Percentiles rank a stretch among this genome's conserved stretches.
phyloP scores from a whole-genome alignment of 2,888 invertebrate genomes.

The Physocephala rufipes region DNA sequence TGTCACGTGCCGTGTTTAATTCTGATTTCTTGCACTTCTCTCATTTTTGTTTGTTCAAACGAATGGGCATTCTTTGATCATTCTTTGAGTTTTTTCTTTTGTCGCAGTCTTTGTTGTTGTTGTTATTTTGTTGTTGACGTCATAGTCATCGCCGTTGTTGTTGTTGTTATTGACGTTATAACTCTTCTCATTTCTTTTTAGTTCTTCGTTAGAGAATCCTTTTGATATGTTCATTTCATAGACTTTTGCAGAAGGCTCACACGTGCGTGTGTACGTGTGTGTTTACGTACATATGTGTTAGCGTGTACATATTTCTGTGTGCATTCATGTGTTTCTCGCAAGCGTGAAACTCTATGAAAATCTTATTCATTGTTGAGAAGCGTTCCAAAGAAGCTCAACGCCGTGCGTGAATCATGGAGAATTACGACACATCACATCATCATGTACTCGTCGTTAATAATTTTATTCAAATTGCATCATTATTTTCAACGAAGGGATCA shows the following conservation, averaged over 20 bases:
- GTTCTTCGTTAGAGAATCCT: too few relatives aligned
- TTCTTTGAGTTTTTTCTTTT: background rate
- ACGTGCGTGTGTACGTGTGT: slow-evolving; percentile 33
- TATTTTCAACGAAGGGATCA: too few relatives aligned
- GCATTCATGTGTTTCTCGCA: too few relatives aligned
- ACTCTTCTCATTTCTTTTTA: background rate
- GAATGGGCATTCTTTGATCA: too few relatives aligned
- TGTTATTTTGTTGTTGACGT: background rate
- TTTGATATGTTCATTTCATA: slow-evolving; percentile 4
- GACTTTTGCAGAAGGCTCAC: slow-evolving; percentile 9
- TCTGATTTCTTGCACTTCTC: slow-evolving; percentile 8
- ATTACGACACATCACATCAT: too few relatives aligned
- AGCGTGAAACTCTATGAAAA: slow-evolving; percentile 20
- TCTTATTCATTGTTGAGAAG: slow-evolving; percentile 12
- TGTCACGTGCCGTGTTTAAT: slow-evolving; percentile 39
- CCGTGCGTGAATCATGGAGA: too few relatives aligned
- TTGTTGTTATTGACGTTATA: background rate
- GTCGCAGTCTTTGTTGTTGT: background rate
- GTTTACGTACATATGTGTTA: slow-evolving; percentile 30
- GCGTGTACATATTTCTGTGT: too few relatives aligned
- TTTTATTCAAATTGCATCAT: too few relatives aligned
- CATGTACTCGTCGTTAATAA: too few relatives aligned
- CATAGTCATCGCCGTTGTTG: background rate
- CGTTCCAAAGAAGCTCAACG: too few relatives aligned
- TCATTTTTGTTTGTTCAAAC: background rate